These are phyloP conservation scores for Ia io DNA, from an alignment of 2,113 vertebrate genomes.

Conservation along the genomic window DNA sequence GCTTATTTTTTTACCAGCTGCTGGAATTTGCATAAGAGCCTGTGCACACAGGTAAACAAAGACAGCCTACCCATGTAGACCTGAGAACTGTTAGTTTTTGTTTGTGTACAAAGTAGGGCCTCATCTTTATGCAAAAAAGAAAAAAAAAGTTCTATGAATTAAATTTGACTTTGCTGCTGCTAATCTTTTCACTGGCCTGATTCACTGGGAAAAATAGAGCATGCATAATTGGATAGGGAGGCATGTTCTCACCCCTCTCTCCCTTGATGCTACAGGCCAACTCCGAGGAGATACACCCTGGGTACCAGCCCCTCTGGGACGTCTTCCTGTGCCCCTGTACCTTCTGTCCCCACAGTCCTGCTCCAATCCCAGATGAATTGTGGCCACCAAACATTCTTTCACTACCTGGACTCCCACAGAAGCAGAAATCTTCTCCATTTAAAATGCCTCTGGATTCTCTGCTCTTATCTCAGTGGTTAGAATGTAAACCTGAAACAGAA, in stretches of 20 bases:
- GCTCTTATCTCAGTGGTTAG: background rate
- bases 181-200: constrained; percentile 46
- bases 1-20: constrained; percentile 33
- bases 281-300: background rate
- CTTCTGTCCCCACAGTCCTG: background rate
- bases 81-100: constrained; percentile 24
- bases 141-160: constrained; percentile 13
- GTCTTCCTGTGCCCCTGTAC: too few species aligned
- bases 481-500: background rate
- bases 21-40: constrained; percentile 63
- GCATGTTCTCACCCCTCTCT: background rate
- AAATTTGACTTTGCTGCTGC: constrained; percentile 50
- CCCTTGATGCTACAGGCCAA: background rate
- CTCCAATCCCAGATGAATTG: background rate
- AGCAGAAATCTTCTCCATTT: background rate
- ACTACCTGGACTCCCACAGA: background rate
- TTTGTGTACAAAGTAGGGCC: background rate
- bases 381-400: background rate
- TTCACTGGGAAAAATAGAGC: constrained; percentile 62
- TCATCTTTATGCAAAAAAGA: constrained; percentile 44
- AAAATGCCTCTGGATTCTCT: background rate
- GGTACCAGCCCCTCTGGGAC: background rate
- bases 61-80: background rate
- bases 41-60: constrained; percentile 62
- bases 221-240: constrained; percentile 46